Conservation (phyloP, 2,888 invertebrate genomes). For the Dione juno region DNA sequence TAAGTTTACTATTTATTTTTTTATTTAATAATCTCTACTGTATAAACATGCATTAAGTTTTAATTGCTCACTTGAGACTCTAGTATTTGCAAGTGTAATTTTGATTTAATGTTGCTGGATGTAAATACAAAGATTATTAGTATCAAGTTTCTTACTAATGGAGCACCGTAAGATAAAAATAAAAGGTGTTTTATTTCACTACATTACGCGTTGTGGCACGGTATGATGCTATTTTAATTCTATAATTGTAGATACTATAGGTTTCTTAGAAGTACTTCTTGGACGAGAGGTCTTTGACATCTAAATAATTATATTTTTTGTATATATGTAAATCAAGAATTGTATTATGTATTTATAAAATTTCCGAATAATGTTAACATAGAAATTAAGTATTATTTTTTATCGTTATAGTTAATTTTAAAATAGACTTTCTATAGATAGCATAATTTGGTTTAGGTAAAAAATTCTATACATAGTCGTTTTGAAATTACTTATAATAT, state of each 20-base stretch:
- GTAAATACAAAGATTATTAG: slow-evolving; percentile 38
- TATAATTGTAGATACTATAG: slow-evolving; percentile 10
- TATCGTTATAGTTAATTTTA: background rate
- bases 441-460: background rate
- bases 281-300: slow-evolving; percentile 8
- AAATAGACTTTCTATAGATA: background rate
- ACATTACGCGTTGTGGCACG: slow-evolving; percentile 17
- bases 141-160: slow-evolving; percentile 41
- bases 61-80: slow-evolving; percentile 33
- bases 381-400: background rate
- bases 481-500: slow-evolving; percentile 23
- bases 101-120: slow-evolving; percentile 28
- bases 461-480: background rate
- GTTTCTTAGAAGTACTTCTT: slow-evolving; percentile 9
- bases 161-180: slow-evolving; percentile 35
- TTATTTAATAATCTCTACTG: background rate
- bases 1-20: background rate
- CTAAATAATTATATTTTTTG: background rate
- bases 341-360: background rate
- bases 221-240: slow-evolving; percentile 18
- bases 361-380: background rate
- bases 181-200: slow-evolving; percentile 32
- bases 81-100: slow-evolving; percentile 43
- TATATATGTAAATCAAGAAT: background rate
- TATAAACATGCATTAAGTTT: slow-evolving; percentile 9